These are phyloP conservation scores for Epistrophe eligans DNA, from an alignment of 2,888 invertebrate species.

Conservation along the genomic window DNA sequence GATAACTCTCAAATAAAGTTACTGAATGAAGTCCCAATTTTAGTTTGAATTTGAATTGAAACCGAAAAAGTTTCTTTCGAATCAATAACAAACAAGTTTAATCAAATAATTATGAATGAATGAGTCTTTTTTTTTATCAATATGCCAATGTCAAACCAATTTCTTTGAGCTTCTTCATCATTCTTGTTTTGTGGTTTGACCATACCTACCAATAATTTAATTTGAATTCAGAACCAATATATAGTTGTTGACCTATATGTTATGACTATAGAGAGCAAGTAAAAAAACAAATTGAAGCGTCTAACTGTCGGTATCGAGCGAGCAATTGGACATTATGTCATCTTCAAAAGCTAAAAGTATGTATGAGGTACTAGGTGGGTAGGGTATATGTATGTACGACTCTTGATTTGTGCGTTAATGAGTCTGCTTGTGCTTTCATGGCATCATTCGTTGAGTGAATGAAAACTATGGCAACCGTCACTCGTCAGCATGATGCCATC, in stretches of 20 bases:
- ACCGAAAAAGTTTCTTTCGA: no score
- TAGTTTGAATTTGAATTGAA: no score
- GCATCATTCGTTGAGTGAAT: background rate
- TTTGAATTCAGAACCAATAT: background rate
- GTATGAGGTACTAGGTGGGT: background rate
- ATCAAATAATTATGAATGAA: no score
- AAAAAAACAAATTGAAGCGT: background rate
- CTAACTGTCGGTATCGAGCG: background rate
- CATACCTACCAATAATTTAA: background rate
- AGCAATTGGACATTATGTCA: conserved; percentile 5
- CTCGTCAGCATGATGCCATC: no score
- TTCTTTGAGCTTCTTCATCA: background rate
- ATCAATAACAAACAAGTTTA: no score
- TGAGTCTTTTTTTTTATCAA: no score
- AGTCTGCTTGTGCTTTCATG: conserved; percentile 5
- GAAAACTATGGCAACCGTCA: background rate
- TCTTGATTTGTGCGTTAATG: conserved; percentile 2
- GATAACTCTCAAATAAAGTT: no score
- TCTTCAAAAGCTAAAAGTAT: background rate
- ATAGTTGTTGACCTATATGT: background rate
- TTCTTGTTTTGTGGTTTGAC: background rate
- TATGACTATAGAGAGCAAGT: background rate
- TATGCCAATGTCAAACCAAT: background rate
- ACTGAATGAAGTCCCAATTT: no score
- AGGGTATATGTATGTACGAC: background rate